Conservation (phyloP, 2,113 vertebrate genomes). For the Apistogramma diplotaenia region DNA sequence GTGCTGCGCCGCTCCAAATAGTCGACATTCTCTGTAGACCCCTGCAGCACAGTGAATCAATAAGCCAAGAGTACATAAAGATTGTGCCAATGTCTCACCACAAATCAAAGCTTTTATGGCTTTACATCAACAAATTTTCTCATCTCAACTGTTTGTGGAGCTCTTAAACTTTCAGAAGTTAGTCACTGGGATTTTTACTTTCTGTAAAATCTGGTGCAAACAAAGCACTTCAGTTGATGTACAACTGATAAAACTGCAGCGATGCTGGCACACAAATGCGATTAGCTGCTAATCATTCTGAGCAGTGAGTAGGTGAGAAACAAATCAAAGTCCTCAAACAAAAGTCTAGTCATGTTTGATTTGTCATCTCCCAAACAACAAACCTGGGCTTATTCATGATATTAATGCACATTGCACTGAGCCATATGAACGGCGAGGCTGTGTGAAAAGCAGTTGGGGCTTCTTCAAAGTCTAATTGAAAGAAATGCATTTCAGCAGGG, state of each 20-base stretch:
- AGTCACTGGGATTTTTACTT: slow-evolving; percentile 11
- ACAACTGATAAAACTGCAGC: slow-evolving; percentile 10
- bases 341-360: slow-evolving; percentile 21
- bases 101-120: slow-evolving; percentile 60
- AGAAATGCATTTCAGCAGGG: slow-evolving; percentile 41
- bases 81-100: slow-evolving; percentile 55
- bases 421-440: neutral
- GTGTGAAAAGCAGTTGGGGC: slow-evolving; percentile 17
- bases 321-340: slow-evolving; percentile 32
- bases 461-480: slow-evolving; percentile 53
- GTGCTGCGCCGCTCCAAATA: slow-evolving; percentile 46
- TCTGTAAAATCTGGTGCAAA: slow-evolving; percentile 33
- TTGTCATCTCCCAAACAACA: slow-evolving; percentile 28
- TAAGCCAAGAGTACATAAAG: slow-evolving; percentile 62
- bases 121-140: slow-evolving; percentile 46
- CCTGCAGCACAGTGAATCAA: slow-evolving; percentile 55
- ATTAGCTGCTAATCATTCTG: slow-evolving; percentile 45
- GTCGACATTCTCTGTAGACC: slow-evolving; percentile 46
- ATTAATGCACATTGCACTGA: slow-evolving; percentile 15
- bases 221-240: slow-evolving; percentile 33
- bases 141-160: slow-evolving; percentile 35
- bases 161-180: slow-evolving; percentile 34
- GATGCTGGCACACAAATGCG: slow-evolving; percentile 9
- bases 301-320: slow-evolving; percentile 30
- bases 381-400: slow-evolving; percentile 26